A percentile compares a stretch with the other conserved stretches of the same genome.
These are phyloP conservation scores for Diplodus sargus DNA, from an alignment of 2,797 vertebrate genomes.

Conservation along the genomic window DNA sequence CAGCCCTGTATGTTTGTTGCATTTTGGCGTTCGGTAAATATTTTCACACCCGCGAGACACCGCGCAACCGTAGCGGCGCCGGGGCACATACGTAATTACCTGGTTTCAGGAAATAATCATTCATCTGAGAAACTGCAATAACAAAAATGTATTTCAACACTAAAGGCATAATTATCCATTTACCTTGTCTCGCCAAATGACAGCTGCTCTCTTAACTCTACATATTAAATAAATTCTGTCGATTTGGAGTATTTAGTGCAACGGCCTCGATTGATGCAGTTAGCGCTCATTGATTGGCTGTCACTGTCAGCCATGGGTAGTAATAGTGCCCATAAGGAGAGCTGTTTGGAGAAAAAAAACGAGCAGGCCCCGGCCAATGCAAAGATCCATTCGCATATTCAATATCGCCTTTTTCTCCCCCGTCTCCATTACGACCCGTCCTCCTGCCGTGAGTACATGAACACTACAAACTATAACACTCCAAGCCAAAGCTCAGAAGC, in stretches of 20 bases:
- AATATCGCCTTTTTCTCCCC: not conserved
- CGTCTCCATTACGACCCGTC: not conserved
- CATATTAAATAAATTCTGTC: slow-evolving; percentile 19
- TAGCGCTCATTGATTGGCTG: slow-evolving; percentile 52
- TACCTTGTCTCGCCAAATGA: slow-evolving; percentile 29
- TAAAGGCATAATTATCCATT: slow-evolving; percentile 32
- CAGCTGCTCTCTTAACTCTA: slow-evolving; percentile 31
- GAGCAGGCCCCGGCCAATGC: not conserved
- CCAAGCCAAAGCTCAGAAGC: not conserved
- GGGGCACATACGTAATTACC: slow-evolving; percentile 25
- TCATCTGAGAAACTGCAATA: slow-evolving; percentile 10
- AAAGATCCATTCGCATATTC: slow-evolving; percentile 22
- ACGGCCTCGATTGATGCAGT: slow-evolving; percentile 35
- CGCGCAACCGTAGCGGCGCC: not conserved
- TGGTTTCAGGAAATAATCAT: slow-evolving; percentile 33
- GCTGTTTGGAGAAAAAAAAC: not conserved
- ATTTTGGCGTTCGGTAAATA: not conserved
- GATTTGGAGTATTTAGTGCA: slow-evolving; percentile 49
- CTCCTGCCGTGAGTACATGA: not conserved
- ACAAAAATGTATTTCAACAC: slow-evolving; percentile 36
- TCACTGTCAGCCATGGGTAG: slow-evolving; percentile 24
- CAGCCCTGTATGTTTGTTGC: not conserved
- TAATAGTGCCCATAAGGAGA: slow-evolving; percentile 18
- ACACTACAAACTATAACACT: not conserved
- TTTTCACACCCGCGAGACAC: slow-evolving; percentile 28